Conservation (phyloP, 2,113 vertebrate genomes). For the Leucopternis melanops region DNA sequence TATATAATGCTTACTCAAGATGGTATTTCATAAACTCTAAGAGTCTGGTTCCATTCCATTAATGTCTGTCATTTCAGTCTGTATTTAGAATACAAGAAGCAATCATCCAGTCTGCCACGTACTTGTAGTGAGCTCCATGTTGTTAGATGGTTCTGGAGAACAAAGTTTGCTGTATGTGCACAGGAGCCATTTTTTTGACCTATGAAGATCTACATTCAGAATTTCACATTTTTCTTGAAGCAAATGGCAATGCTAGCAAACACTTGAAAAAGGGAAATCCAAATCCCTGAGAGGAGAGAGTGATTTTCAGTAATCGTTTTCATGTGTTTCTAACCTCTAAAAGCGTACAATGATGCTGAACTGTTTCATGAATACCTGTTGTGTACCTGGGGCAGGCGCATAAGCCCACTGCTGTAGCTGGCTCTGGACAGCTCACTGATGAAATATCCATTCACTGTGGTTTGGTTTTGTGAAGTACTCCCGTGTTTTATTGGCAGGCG, state of each 20-base stretch:
- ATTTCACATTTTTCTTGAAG: not conserved
- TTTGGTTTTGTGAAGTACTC: not conserved
- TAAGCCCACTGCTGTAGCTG: not conserved
- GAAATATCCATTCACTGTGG: not conserved
- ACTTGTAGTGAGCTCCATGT: not conserved
- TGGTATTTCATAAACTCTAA: not conserved
- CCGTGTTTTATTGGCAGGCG: not conserved
- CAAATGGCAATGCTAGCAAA: not conserved
- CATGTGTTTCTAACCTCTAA: not conserved
- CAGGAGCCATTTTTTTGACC: not conserved
- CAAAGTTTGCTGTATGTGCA: not conserved
- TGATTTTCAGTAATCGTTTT: not conserved
- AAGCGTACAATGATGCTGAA: not conserved
- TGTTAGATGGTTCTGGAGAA: not conserved
- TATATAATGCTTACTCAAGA: not conserved
- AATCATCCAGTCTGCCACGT: not conserved
- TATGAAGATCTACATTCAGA: not conserved
- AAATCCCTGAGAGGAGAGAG: not conserved
- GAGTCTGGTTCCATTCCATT: not conserved
- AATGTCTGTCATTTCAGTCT: not conserved
- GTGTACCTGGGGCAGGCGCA: not conserved
- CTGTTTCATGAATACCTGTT: not conserved
- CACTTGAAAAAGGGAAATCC: not conserved
- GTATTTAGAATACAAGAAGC: not conserved
- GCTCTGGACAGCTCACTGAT: not conserved